A percentile compares a stretch with the other conserved stretches of the same genome.
Conservation (phyloP, 2,888 invertebrate species). For the Altica lythri region DNA sequence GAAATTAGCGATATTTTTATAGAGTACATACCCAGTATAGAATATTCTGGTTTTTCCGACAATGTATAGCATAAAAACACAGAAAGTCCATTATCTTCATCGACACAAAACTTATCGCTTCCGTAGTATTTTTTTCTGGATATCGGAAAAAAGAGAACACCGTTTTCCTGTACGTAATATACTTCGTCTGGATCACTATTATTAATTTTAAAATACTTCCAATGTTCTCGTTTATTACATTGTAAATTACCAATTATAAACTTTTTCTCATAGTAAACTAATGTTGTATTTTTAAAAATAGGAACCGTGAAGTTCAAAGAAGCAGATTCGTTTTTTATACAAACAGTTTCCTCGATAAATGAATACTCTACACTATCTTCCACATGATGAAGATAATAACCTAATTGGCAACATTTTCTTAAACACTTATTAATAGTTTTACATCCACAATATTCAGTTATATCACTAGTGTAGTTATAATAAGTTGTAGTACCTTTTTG, state of each 20-base stretch:
- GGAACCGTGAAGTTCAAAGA: constrained; percentile 26
- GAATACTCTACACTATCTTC: constrained; percentile 10
- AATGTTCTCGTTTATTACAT: constrained; percentile 18
- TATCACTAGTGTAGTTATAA: constrained; percentile 24
- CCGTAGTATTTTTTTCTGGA: constrained; percentile 27
- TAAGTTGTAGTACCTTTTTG: constrained; percentile 7
- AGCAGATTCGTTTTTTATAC: constrained; percentile 13
- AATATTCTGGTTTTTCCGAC: neutral
- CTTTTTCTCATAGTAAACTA: constrained; percentile 3
- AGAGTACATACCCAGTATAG: constrained; percentile 3
- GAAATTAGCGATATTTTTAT: neutral
- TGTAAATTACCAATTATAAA: constrained; percentile 29
- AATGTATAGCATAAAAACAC: constrained; percentile 35
- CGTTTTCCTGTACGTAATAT: constrained; percentile 43
- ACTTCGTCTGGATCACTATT: constrained; percentile 30
- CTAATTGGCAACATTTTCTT: constrained; percentile 40
- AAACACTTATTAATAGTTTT: constrained; percentile 26
- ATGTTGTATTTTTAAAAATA: constrained; percentile 12
- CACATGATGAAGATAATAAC: constrained; percentile 29
- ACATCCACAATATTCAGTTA: constrained; percentile 33
- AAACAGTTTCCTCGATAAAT: neutral
- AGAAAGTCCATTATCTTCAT: constrained; percentile 36
- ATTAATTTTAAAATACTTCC: constrained; percentile 32
- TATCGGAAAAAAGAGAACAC: constrained; percentile 37
- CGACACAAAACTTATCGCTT: constrained; percentile 39